Percentiles rank a stretch among this genome's conserved stretches.
Conservation (phyloP, 2,113 vertebrate genomes). For the Cervus canadensis region DNA sequence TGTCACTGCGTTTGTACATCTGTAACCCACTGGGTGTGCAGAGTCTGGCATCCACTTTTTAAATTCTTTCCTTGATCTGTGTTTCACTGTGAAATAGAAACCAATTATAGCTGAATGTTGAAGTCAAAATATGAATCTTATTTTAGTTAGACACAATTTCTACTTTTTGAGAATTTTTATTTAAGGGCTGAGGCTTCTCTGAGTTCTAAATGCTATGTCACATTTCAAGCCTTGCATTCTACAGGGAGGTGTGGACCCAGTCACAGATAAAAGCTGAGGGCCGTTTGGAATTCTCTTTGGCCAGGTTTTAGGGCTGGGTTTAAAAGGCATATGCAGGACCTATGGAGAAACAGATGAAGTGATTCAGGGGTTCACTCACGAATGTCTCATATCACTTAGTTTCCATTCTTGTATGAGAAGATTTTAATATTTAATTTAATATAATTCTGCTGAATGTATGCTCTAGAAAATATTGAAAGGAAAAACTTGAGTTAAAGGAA, state of each 20-base stretch:
- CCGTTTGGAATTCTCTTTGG: slow-evolving; percentile 47
- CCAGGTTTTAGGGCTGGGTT: slow-evolving; percentile 2
- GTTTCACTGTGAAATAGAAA: slow-evolving; percentile 66
- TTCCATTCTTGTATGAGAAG: slow-evolving; percentile 35
- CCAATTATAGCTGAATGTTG: slow-evolving; percentile 36
- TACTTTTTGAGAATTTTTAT: slow-evolving; percentile 48
- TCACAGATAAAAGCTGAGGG: slow-evolving; percentile 45
- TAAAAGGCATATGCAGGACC: slow-evolving; percentile 47
- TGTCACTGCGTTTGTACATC: slow-evolving; percentile 61
- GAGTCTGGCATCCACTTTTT: slow-evolving; percentile 46
- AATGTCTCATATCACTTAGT: slow-evolving; percentile 65
- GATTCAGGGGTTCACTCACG: slow-evolving; percentile 46
- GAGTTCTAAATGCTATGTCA: neutral
- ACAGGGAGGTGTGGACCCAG: slow-evolving; percentile 7
- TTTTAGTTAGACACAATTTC: slow-evolving; percentile 56
- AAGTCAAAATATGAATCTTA: slow-evolving; percentile 64
- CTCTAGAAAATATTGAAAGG: slow-evolving; percentile 58
- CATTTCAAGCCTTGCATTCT: slow-evolving; percentile 24
- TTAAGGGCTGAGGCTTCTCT: neutral
- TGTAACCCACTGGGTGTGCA: slow-evolving; percentile 57
- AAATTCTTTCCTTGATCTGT: slow-evolving; percentile 59
- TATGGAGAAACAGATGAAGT: slow-evolving; percentile 62
- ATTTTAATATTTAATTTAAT: slow-evolving; percentile 69
- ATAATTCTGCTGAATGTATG: slow-evolving; percentile 49
- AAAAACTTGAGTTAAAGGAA: slow-evolving; percentile 42